Base-by-base conservation (phyloP, 2,888 invertebrate species). In the Cerceris rybyensis region DNA sequence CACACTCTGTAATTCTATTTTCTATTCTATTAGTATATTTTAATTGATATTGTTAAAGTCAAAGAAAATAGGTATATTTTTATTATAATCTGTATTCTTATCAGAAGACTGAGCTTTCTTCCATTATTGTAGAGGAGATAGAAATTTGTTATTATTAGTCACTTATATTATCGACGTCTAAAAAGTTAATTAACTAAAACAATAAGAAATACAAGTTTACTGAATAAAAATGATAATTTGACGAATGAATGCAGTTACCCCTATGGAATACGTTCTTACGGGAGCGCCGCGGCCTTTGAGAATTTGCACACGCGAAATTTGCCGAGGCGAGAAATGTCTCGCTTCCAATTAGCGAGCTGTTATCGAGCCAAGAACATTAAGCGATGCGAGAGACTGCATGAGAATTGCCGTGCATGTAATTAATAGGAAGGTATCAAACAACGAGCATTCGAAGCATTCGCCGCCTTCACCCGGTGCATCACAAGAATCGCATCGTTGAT, bases 331-430 rank as follows among this genome's bases (percentile, higher is more conserved):
- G 74, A 70, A 70, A 74, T 74, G 64, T 65, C 71, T 16, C 64
- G 71, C 50, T 28, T 74, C 46, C 59, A 74, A 70, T 74, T 74
- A 74, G 63, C 72, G 43, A 46, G 46, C 41, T 63, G 65, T 66
- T 75, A 63, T 69, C 66, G 76, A 83, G 70, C 64, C 71, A 74
- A 74, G 74, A 71, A 74, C 70, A 42, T 60, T 63, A 67, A 17
- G n/a, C 52, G 58, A 14, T 42, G 1, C 9, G 55, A 46, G 14
- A 46, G 28, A 11, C 55, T 43, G 65, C n/a, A 49, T 55, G 16
- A 16, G 64, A 55, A 64, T 60, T 13, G 17, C 49, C 64, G 13
- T 54, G 42, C 14, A 49, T 46, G 49, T 41, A 63, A 70, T 63
- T 57, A 42, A 49, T 41, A 64, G 41, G 13, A 57, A 61, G 43